Evolutionary conservation across 1,140 invertebrate species (phyloP), one percentile per base, ranked within the genome.

Genomic region (Holcopasites calliopsidis): DNA sequence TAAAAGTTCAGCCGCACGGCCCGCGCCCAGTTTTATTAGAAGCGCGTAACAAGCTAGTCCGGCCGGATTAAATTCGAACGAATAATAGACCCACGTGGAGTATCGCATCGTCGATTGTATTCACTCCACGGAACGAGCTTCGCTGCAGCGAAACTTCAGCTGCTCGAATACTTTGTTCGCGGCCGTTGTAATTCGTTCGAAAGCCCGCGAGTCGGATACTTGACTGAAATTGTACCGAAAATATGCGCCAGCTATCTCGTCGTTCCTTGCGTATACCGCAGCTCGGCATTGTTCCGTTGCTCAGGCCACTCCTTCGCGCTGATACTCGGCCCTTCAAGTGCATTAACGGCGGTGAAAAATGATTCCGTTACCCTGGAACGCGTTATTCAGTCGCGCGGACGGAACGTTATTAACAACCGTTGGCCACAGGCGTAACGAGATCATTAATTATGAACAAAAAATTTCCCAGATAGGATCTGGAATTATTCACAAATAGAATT

Each of bases 1-100:
- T 77, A 54, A 81, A 82, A 81, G 75, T 81, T 58, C 35, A 50
- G 10, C 68, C 65, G 8, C 16, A 13, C 26, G 64, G 26, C 23
- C 13, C 50, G 33, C 31, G 50, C 2, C 42, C 42, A 13, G 42
- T 18, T 18, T 13, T 47, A 47, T 47, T 52, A 65, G 58, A 18
- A 44, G 35, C 13, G 18, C 68, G 68, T 79, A 23, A 60, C n/a
- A 10, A 60, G 26, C 21, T 61, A n/a, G 16, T 42, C 13, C 23
- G 8, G 3, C 18, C 23, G 40, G n/a, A 47, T n/a, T n/a, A 33
- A 52, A 33, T 31, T 26, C 28, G 23, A 40, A 4, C 38, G 60
- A 62, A 62, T 42, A 62, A 62, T 44, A 26, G 5, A 13, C 23
- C 8, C 13, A 4, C 60, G 16, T 0, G 38, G 23, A 62, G 44